Base-by-base conservation (phyloP, 2,113 vertebrate genomes). In the Dipodomys spectabilis region DNA sequence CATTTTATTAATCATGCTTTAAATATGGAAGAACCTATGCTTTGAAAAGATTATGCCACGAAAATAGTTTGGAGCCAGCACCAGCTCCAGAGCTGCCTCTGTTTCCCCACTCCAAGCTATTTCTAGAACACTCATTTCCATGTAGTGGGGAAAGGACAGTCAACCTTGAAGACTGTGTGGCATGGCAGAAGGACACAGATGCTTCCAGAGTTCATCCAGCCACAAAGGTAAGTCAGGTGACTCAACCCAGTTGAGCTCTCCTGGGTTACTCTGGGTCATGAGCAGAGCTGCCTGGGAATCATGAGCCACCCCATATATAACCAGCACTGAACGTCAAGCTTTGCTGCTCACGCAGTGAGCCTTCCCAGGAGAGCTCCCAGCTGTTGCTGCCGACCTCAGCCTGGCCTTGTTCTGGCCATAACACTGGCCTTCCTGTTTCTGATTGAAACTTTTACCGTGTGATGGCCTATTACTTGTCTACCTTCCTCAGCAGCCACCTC, bases 341-440 rank as follows among this genome's bases (percentile, higher is more conserved):
- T 44, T 82, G 79, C 60, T 88, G 92, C 93, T 88, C 82, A 68
- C 85, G 88, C 95, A 77, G 80, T 60, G 32, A 96, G 78, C 74
- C 93, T 96, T 92, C 90, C 92, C 84, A 60, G 68, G 96, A 97
- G 85, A 92, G 86, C 88, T 79, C 92, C 92, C 95, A 96, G 95
- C 95, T 94, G 92, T 74, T 28, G 73, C 91, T 44, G 93, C 83
- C 8, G 49, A 82, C 90, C 95, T 95, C 82, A 39, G 73, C 32
- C 44, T 82, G 85, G 95, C 92, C 2, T 78, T 82, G 68, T 20
- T 30, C 80, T 91, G 80, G 77, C 78, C 80, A 53, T 68, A 87
- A 94, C 81, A 80, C 53, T 57, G 88, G 64, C 78, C 88, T 85
- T 94, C 69, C 90, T 95, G 78, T 91, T 90, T 89, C 92, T 82